Evolutionary conservation across 2,113 vertebrate genomes (phyloP).

Genomic region (Hymenochirus boettgeri): DNA sequence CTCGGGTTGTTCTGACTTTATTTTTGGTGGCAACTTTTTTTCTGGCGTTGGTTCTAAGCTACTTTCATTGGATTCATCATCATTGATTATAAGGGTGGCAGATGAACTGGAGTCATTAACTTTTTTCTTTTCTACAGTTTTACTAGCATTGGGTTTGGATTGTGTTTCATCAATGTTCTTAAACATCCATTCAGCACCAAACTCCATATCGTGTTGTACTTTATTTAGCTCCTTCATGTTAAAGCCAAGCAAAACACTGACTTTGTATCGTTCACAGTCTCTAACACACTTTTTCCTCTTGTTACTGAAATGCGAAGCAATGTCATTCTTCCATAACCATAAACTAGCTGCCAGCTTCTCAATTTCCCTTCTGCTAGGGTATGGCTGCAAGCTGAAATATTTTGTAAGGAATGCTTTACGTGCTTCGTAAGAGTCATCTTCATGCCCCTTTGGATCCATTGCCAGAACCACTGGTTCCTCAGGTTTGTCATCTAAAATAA

Average conservation of each 20-base stretch:
- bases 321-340: conserved; percentile 95
- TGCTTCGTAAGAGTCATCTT: conserved; percentile 88
- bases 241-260: conserved; percentile 84
- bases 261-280: conserved; percentile 79
- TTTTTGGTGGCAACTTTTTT: conserved; percentile 48
- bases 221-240: conserved; percentile 86
- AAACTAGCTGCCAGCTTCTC: conserved; percentile 89
- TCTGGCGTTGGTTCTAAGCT: conserved; percentile 51
- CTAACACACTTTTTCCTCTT: conserved; percentile 82
- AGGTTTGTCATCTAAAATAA: conserved; percentile 75
- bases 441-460: conserved; percentile 88
- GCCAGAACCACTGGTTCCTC: conserved; percentile 87
- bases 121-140: conserved; percentile 72
- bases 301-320: conserved; percentile 87
- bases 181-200: conserved; percentile 67
- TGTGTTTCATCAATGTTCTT: conserved; percentile 75
- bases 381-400: conserved; percentile 88
- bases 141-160: conserved; percentile 72
- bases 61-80: conserved; percentile 67
- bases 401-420: conserved; percentile 90
- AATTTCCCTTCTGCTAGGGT: conserved; percentile 83
- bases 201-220: conserved; percentile 80
- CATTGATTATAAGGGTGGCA: conserved; percentile 66
- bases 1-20: conserved; percentile 46
- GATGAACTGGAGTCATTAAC: conserved; percentile 68